A percentile compares a stretch with the other conserved stretches of the same genome.
These are phyloP conservation scores for Microtus richardsoni DNA, from an alignment of 2,113 vertebrate genomes.

Conservation along the genomic window DNA sequence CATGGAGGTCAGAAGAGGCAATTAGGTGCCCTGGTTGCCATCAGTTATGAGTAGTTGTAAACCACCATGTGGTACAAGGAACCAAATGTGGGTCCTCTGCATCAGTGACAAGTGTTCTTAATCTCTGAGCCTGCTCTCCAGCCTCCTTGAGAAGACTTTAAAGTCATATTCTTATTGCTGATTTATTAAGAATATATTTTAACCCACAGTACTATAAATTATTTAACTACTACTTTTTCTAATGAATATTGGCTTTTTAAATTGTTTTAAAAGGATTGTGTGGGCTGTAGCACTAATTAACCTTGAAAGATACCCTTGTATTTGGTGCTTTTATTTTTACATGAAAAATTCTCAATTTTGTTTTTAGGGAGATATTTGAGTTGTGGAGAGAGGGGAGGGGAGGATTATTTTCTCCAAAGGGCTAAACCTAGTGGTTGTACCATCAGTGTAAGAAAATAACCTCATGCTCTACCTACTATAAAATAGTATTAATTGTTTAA, in stretches of 20 bases:
- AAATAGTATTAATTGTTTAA: not conserved
- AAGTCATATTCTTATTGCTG: not conserved
- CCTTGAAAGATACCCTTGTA: not conserved
- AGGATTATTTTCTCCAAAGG: slow-evolving; percentile 38
- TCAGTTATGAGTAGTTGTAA: not conserved
- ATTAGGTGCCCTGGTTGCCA: not conserved
- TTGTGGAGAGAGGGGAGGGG: not conserved
- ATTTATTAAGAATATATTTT: not conserved
- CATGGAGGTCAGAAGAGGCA: not conserved
- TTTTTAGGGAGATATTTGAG: not conserved
- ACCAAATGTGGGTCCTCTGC: not conserved
- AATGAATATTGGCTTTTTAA: not conserved
- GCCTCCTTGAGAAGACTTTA: not conserved
- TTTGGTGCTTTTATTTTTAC: slow-evolving; percentile 33
- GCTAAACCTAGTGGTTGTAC: not conserved
- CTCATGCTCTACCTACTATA: not conserved
- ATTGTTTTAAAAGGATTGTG: not conserved
- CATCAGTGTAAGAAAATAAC: not conserved
- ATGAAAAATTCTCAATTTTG: not conserved
- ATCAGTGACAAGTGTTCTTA: not conserved
- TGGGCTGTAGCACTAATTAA: not conserved
- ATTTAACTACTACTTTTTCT: not conserved
- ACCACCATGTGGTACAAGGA: not conserved
- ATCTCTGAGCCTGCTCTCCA: not conserved
- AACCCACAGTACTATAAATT: not conserved